Evolutionary conservation across 2,888 invertebrate genomes (phyloP).

Genomic region (Periphyllus acericola): DNA sequence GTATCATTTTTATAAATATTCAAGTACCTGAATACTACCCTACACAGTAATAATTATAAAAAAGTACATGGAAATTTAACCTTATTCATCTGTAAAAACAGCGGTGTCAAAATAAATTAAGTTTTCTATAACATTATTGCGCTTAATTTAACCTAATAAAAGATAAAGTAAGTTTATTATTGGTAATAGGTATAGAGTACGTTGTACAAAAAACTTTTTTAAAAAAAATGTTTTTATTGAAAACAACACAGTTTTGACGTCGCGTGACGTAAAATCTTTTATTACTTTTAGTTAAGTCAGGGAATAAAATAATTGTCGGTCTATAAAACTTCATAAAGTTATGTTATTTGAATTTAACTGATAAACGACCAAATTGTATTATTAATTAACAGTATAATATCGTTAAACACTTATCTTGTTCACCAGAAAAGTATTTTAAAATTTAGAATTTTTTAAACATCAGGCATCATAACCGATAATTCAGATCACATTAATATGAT

Average conservation of each 20-base stretch:
- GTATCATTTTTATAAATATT: neutral
- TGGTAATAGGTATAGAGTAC: neutral
- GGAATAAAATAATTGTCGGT: neutral
- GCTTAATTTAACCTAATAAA: neutral
- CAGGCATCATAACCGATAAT: neutral
- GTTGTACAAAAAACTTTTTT: neutral
- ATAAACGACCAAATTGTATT: neutral
- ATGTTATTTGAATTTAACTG: neutral
- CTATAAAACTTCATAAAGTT: neutral
- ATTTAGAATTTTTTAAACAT: no score
- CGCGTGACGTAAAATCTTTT: conserved; percentile 8
- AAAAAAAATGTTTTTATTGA: neutral
- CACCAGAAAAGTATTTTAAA: neutral
- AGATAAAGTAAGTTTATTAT: neutral
- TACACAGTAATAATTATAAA: neutral
- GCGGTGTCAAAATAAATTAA: no score
- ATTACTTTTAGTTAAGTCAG: conserved; percentile 17
- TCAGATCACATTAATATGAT: neutral
- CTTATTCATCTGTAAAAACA: neutral
- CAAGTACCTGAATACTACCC: no score
- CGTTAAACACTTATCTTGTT: neutral
- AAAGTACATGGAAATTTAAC: neutral
- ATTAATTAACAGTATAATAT: neutral
- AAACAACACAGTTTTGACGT: conserved; percentile 2
- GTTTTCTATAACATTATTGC: neutral